Percentiles rank a stretch among this genome's conserved stretches.
Evolutionary conservation across 2,797 vertebrate species (phyloP).

Genomic region (Onychomys leucogaster): DNA sequence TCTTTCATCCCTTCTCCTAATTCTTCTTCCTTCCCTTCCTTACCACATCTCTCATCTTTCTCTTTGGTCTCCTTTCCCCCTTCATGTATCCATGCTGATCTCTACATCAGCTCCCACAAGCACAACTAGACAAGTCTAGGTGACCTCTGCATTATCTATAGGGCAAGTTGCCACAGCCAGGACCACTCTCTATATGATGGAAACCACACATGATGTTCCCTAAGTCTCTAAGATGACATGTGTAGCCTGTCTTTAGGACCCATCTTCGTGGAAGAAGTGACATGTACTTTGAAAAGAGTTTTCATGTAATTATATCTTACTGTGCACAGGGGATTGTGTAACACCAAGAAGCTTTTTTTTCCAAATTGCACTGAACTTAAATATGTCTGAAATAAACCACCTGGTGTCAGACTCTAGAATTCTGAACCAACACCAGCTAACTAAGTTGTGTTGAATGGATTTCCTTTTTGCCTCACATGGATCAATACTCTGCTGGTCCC

Average conservation of each 20-base stretch:
- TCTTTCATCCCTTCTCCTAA: background rate
- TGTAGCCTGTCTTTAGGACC: no score
- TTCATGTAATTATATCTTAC: background rate
- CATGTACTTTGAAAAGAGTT: background rate
- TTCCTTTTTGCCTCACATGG: background rate
- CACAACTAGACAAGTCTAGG: no score
- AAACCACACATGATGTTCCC: background rate
- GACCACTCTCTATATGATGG: background rate
- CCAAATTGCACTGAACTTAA: background rate
- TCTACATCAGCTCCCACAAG: background rate
- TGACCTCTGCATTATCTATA: no score
- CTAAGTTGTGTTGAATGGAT: background rate
- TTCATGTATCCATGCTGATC: background rate
- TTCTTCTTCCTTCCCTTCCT: background rate
- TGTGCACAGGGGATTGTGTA: background rate
- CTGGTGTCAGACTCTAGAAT: background rate
- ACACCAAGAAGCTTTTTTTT: background rate
- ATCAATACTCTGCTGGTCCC: background rate
- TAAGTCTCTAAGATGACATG: background rate
- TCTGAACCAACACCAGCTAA: background rate
- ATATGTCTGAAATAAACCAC: background rate
- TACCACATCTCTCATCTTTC: slow-evolving; percentile 33
- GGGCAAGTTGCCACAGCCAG: no score
- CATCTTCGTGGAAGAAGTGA: background rate
- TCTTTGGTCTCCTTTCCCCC: background rate